Conservation (phyloP, 2,888 invertebrate genomes). For the Congeria kusceri region DNA sequence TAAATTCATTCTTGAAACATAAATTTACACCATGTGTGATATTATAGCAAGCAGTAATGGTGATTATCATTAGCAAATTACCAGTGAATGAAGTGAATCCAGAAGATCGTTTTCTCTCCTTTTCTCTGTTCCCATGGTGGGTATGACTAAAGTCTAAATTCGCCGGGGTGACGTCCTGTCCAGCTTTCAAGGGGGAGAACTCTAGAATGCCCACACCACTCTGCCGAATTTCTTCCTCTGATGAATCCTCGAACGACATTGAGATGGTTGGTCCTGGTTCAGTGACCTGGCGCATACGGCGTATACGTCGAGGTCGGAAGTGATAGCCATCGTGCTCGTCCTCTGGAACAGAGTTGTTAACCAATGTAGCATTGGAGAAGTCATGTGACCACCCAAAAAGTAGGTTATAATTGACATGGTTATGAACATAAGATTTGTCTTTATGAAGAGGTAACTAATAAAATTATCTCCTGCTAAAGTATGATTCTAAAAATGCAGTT, state of each 20-base stretch:
- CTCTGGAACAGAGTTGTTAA: too few species aligned
- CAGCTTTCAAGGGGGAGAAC: slow-evolving; percentile 94
- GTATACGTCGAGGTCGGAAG: slow-evolving; percentile 71
- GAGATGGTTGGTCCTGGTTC: slow-evolving; percentile 72
- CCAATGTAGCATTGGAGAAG: too few species aligned
- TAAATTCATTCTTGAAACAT: too few species aligned
- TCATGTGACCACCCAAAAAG: too few species aligned
- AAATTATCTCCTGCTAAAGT: too few species aligned
- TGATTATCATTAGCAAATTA: slow-evolving; percentile 24
- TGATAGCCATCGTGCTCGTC: slow-evolving; percentile 58
- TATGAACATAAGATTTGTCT: too few species aligned
- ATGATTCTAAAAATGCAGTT: too few species aligned
- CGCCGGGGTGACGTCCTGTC: slow-evolving; percentile 94
- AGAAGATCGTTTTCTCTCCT: slow-evolving; percentile 72
- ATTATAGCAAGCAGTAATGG: too few species aligned
- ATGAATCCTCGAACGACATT: slow-evolving; percentile 80
- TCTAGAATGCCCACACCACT: slow-evolving; percentile 88
- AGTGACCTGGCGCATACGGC: slow-evolving; percentile 74
- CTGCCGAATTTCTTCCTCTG: slow-evolving; percentile 83
- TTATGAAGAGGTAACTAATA: too few species aligned
- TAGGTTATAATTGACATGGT: too few species aligned
- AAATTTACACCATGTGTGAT: too few species aligned
- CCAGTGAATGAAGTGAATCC: slow-evolving; percentile 80
- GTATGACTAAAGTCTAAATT: slow-evolving; percentile 87
- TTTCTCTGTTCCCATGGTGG: slow-evolving; percentile 18